Evolutionary conservation across 2,113 vertebrate species (phyloP).

Genomic region (Halichoeres trimaculatus): DNA sequence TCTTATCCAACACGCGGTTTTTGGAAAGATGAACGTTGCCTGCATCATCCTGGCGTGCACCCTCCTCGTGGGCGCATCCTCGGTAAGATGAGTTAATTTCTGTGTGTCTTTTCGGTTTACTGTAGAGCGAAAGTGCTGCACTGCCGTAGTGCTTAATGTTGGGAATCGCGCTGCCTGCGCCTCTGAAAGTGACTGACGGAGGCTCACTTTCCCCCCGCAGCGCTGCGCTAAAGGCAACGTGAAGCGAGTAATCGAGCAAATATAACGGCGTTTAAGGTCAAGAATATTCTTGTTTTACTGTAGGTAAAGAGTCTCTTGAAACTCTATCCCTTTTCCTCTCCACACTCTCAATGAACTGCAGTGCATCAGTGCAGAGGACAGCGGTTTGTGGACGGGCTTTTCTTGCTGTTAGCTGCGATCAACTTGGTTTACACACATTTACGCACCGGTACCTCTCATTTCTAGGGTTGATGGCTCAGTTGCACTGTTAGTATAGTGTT

Average conservation of each 20-base stretch:
- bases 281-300: not conserved
- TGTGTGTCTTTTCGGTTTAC: slow-evolving; percentile 33
- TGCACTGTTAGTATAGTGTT: not conserved
- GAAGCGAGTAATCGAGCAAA: slow-evolving; percentile 34
- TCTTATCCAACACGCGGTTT: slow-evolving; percentile 20
- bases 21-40: slow-evolving; percentile 79
- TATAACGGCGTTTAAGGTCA: slow-evolving; percentile 16
- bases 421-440: slow-evolving; percentile 61
- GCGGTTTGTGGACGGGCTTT: slow-evolving; percentile 25
- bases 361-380: slow-evolving; percentile 67
- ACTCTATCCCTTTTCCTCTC: slow-evolving; percentile 27
- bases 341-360: slow-evolving; percentile 50
- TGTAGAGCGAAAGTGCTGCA: slow-evolving; percentile 64
- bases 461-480: not conserved
- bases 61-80: slow-evolving; percentile 79
- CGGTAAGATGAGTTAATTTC: slow-evolving; percentile 79
- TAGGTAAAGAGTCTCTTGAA: slow-evolving; percentile 18
- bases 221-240: slow-evolving; percentile 55
- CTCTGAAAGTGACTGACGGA: slow-evolving; percentile 44
- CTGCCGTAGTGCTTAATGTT: slow-evolving; percentile 56
- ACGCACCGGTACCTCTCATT: slow-evolving; percentile 35
- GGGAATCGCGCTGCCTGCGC: slow-evolving; percentile 39
- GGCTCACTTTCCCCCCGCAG: slow-evolving; percentile 52
- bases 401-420: slow-evolving; percentile 30
- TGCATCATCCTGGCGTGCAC: slow-evolving; percentile 79